A percentile compares a stretch with the other conserved stretches of the same genome.
Evolutionary conservation across 1,140 invertebrate species (phyloP).

Genomic region (Adelges cooleyi): DNA sequence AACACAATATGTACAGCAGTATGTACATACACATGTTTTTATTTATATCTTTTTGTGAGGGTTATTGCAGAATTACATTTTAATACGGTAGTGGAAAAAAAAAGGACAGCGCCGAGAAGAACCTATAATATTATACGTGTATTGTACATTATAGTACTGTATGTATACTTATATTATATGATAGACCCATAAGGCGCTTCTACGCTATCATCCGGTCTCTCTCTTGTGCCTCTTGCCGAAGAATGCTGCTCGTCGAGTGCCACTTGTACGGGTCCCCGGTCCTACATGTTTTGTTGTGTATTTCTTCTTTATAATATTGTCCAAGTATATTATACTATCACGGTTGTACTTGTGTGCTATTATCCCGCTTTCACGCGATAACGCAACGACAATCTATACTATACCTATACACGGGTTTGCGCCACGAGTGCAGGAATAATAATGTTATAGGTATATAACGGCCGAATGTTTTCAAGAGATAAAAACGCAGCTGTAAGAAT

Average conservation of each 20-base stretch:
- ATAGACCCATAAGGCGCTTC: neutral
- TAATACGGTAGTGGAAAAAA: constrained; percentile 4
- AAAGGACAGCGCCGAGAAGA: neutral
- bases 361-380: too few relatives aligned
- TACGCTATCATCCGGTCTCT: constrained; percentile 18
- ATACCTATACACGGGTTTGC: too few relatives aligned
- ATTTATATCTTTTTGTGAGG: neutral
- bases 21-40: neutral
- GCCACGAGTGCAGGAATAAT: too few relatives aligned
- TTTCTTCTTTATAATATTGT: too few relatives aligned
- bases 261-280: constrained; percentile 4
- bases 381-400: too few relatives aligned
- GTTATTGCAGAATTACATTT: constrained; percentile 22
- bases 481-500: too few relatives aligned
- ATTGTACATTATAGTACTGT: neutral
- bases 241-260: constrained; percentile 9
- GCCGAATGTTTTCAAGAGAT: too few relatives aligned
- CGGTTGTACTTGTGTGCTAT: neutral
- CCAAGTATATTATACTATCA: too few relatives aligned
- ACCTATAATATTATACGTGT: too few relatives aligned
- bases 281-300: neutral
- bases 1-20: constrained; percentile 27
- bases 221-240: constrained; percentile 3
- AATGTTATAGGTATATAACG: too few relatives aligned
- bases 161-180: too few relatives aligned